Evolutionary conservation across 2,797 vertebrate genomes (phyloP).

Genomic region (Tokudaia tokunoshimensis): DNA sequence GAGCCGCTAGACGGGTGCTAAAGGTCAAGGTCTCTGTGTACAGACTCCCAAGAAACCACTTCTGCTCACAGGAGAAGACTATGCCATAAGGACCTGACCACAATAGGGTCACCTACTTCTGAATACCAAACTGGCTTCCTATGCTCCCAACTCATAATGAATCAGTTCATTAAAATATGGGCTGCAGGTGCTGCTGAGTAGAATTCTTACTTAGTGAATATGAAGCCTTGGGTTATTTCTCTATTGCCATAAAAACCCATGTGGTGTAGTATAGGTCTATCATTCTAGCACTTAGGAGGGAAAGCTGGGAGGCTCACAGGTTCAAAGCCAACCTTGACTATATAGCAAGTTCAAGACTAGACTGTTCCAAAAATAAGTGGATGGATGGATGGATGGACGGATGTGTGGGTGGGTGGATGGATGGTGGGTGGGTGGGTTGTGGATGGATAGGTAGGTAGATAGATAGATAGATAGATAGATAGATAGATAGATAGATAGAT

Average conservation of each 20-base stretch:
- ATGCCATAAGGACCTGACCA: background rate
- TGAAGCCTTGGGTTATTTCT: background rate
- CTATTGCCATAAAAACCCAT: background rate
- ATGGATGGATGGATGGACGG: no score
- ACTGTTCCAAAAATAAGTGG: background rate
- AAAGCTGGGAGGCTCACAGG: background rate
- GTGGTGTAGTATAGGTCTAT: background rate
- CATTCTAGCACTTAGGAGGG: background rate
- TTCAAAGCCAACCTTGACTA: background rate
- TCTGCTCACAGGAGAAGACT: slow-evolving; percentile 45
- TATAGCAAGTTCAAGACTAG: background rate
- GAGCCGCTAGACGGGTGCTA: background rate
- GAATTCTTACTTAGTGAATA: background rate
- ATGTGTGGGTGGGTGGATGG: no score
- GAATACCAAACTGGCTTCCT: background rate
- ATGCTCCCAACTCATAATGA: background rate
- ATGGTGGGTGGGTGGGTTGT: no score
- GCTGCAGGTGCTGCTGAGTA: background rate
- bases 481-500: background rate
- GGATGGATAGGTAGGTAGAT: background rate
- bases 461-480: background rate
- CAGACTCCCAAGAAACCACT: background rate
- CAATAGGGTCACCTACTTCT: background rate
- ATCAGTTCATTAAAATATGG: background rate
- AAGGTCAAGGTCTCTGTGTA: background rate